A percentile compares a stretch with the other conserved stretches of the same genome.
These are phyloP conservation scores for Molossus alvarezi DNA, from an alignment of 2,797 vertebrate species.

Conservation along the genomic window DNA sequence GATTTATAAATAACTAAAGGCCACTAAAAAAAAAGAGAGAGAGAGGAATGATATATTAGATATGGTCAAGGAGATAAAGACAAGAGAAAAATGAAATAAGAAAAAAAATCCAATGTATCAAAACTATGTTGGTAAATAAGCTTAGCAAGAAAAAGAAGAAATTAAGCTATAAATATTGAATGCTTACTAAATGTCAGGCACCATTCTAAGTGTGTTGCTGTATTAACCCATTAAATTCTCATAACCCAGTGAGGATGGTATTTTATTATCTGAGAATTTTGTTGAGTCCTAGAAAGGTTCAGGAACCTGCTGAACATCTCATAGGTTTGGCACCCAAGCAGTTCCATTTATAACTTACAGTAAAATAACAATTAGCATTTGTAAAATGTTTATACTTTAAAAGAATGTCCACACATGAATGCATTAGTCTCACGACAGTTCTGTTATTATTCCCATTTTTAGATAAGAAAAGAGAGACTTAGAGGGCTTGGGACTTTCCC, in stretches of 20 bases:
- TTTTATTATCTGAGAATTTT: constrained; percentile 43
- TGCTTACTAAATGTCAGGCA: not conserved
- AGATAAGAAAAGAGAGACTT: not conserved
- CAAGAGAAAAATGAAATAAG: not conserved
- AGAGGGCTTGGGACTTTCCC: not conserved
- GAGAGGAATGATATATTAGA: not conserved
- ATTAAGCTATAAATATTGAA: constrained; percentile 41
- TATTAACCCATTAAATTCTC: not conserved
- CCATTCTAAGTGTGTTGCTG: not conserved
- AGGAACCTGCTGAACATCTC: not conserved
- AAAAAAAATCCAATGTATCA: not conserved
- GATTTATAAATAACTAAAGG: constrained; percentile 74
- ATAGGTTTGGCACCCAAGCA: not conserved
- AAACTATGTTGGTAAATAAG: not conserved
- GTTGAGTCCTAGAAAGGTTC: not conserved
- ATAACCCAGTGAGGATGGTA: not conserved
- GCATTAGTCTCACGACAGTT: not conserved
- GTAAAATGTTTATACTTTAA: constrained; percentile 32
- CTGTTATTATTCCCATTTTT: constrained; percentile 36
- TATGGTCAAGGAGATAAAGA: constrained; percentile 28
- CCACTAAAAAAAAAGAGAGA: constrained; percentile 22
- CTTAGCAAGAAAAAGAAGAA: constrained; percentile 45
- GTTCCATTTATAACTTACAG: not conserved
- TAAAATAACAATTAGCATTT: constrained; percentile 47
- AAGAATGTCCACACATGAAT: not conserved